Percentiles rank a stretch among this genome's conserved stretches.
Conservation (phyloP, 2,113 vertebrate species). For the Forbesichthys agassizii region DNA sequence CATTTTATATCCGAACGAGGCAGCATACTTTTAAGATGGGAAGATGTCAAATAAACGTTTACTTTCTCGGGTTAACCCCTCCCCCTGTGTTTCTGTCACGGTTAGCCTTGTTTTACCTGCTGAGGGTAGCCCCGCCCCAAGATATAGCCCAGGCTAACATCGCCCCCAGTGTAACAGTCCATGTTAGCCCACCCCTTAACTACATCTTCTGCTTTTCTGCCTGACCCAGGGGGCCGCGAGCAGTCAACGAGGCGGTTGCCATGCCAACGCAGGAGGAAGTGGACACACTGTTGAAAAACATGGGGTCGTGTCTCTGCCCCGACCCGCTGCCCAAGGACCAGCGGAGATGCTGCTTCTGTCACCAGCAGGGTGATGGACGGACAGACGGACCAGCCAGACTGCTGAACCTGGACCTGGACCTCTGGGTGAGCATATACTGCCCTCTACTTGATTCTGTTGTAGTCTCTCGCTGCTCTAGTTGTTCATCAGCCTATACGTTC, state of each 20-base stretch:
- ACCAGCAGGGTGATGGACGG: constrained; percentile 88
- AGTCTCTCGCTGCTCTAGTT: not conserved
- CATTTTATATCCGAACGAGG: too few relatives aligned
- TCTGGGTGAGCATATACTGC: constrained; percentile 82
- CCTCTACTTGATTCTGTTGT: not conserved
- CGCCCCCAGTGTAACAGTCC: not conserved
- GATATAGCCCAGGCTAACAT: not conserved
- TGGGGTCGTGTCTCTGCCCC: constrained; percentile 86
- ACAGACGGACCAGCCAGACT: constrained; percentile 93
- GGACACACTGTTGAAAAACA: constrained; percentile 82
- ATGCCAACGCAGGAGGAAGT: constrained; percentile 86
- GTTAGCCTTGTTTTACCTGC: not conserved
- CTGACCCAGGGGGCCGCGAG: constrained; percentile 42
- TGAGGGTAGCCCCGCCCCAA: too few relatives aligned
- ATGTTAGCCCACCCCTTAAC: not conserved
- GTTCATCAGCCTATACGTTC: not conserved
- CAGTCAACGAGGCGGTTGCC: constrained; percentile 31
- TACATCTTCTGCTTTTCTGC: constrained; percentile 46
- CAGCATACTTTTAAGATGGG: too few relatives aligned
- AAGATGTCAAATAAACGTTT: too few relatives aligned
- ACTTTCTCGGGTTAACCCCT: constrained; percentile 62
- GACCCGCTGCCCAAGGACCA: constrained; percentile 87
- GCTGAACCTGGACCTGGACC: constrained; percentile 94
- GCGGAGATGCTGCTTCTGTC: constrained; percentile 94
- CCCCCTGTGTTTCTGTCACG: not conserved